Conservation (phyloP, 2,113 vertebrate species). For the Leptobrachium ailaonicum region DNA sequence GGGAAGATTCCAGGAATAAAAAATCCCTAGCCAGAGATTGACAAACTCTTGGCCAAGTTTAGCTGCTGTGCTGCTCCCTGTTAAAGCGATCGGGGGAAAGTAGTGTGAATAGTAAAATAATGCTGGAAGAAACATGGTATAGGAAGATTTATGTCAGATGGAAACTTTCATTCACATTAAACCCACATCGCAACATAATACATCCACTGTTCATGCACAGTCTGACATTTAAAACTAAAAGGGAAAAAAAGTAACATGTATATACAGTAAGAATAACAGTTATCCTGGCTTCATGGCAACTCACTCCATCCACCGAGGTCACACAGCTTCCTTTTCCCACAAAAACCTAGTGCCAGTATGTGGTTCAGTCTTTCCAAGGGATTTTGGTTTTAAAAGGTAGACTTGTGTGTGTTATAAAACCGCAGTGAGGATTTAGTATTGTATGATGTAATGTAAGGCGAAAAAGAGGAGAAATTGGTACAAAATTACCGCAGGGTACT, state of each 20-base stretch:
- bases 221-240: background rate
- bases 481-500: no score
- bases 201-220: background rate
- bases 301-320: no score
- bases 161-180: conserved; percentile 21
- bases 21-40: conserved; percentile 18
- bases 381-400: no score
- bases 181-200: conserved; percentile 1
- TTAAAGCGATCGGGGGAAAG: background rate
- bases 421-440: no score
- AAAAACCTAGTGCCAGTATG: background rate
- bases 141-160: conserved; percentile 26
- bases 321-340: no score
- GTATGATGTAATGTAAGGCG: no score
- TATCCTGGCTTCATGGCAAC: no score
- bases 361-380: background rate
- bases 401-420: no score
- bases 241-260: background rate
- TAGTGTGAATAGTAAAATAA: background rate
- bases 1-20: conserved; percentile 14
- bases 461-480: no score
- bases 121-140: background rate
- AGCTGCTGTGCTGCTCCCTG: background rate
- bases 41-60: background rate
- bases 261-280: no score